phyloP scores from a whole-genome alignment of 2,888 invertebrate species.

The Leptinotarsa haldemani region DNA sequence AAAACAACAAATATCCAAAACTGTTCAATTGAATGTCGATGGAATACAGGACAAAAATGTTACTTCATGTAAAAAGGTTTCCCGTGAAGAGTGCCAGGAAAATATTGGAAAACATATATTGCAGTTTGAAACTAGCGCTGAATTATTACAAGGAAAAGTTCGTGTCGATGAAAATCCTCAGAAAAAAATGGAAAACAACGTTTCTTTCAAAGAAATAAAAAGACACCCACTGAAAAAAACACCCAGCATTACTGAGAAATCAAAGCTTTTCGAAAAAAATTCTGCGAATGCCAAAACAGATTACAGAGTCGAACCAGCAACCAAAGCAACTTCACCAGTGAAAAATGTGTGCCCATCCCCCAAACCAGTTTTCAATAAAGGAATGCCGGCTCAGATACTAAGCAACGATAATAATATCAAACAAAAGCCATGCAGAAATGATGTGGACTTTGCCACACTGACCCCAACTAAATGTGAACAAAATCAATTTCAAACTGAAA shows the following conservation, averaged over 20 bases:
- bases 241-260: conserved; percentile 47
- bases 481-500: neutral
- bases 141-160: conserved; percentile 37
- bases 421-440: neutral
- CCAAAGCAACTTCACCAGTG: neutral
- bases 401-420: neutral
- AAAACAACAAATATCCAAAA: conserved; percentile 33
- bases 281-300: neutral
- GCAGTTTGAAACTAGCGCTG: conserved; percentile 40
- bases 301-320: neutral
- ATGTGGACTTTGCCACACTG: neutral
- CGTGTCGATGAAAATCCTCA: conserved; percentile 44
- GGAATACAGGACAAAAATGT: too few species aligned
- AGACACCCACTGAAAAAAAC: conserved; percentile 37
- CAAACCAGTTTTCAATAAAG: conserved; percentile 32
- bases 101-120: conserved; percentile 30
- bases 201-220: conserved; percentile 12
- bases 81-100: neutral
- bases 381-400: neutral
- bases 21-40: conserved; percentile 35
- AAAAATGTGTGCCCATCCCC: conserved; percentile 17
- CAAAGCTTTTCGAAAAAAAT: conserved; percentile 46
- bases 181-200: conserved; percentile 42
- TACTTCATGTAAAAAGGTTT: neutral
- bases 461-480: neutral